Conservation (phyloP, 1,140 invertebrate genomes). For the Caenorhabditis elegans region DNA sequence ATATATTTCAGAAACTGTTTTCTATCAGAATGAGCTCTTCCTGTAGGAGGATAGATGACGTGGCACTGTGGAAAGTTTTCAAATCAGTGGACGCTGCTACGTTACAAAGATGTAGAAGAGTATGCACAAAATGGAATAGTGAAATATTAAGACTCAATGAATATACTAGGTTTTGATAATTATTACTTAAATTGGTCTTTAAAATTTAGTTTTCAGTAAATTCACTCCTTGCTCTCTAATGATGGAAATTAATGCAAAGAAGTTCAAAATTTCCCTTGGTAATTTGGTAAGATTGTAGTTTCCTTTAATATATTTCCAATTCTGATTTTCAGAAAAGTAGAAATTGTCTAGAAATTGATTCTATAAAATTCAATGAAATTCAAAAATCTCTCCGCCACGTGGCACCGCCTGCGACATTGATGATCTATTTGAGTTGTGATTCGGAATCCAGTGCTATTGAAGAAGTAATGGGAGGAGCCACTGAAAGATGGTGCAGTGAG, state of each 20-base stretch:
- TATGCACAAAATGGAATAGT: background rate
- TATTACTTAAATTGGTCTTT: no score
- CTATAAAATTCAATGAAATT: background rate
- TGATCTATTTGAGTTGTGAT: background rate
- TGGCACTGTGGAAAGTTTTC: background rate
- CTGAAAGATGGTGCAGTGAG: background rate
- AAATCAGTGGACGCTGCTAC: background rate
- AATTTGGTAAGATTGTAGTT: background rate
- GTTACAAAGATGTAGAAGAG: conserved; percentile 11
- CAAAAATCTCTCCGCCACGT: background rate
- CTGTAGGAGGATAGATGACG: background rate
- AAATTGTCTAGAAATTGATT: background rate
- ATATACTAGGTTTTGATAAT: background rate
- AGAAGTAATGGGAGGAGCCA: background rate
- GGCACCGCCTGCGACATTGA: background rate
- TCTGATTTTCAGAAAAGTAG: background rate
- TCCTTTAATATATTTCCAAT: background rate
- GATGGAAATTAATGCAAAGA: no score
- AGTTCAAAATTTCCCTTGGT: background rate
- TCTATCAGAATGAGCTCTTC: conserved; percentile 6
- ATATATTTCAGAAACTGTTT: no score
- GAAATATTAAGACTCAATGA: background rate
- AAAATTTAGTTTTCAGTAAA: no score
- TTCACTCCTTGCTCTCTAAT: no score
- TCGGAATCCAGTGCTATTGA: background rate